phyloP scores from a whole-genome alignment of 2,797 vertebrate genomes.

The Scolopax bukidnonensis region DNA sequence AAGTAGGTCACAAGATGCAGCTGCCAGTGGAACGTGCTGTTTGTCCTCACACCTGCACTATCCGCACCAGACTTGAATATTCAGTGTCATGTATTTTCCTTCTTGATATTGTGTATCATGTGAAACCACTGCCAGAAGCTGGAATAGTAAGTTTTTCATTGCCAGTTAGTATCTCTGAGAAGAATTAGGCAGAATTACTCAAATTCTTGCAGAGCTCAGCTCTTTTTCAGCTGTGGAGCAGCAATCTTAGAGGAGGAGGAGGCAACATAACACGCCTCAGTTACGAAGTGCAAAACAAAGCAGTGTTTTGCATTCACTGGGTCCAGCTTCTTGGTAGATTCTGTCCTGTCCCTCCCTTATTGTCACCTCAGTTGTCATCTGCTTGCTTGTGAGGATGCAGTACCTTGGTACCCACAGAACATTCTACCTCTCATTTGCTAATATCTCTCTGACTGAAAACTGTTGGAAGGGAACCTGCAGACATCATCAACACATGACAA shows the following conservation, averaged over 20 bases:
- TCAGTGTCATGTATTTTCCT: not conserved
- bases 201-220: not conserved
- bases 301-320: not conserved
- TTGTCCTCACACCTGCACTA: not conserved
- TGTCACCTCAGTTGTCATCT: not conserved
- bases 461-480: not conserved
- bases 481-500: not conserved
- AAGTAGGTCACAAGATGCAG: not conserved
- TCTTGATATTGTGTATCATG: not conserved
- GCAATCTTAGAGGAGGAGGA: not conserved
- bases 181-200: not conserved
- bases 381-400: not conserved
- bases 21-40: not conserved
- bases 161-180: not conserved
- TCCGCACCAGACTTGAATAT: not conserved
- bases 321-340: not conserved
- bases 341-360: not conserved
- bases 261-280: not conserved
- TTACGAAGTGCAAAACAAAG: not conserved
- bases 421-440: not conserved
- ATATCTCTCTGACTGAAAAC: not conserved
- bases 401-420: not conserved
- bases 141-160: not conserved
- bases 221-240: not conserved
- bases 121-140: not conserved